phyloP scores from a whole-genome alignment of 1,140 invertebrate species.

The Drosophila yakuba region DNA sequence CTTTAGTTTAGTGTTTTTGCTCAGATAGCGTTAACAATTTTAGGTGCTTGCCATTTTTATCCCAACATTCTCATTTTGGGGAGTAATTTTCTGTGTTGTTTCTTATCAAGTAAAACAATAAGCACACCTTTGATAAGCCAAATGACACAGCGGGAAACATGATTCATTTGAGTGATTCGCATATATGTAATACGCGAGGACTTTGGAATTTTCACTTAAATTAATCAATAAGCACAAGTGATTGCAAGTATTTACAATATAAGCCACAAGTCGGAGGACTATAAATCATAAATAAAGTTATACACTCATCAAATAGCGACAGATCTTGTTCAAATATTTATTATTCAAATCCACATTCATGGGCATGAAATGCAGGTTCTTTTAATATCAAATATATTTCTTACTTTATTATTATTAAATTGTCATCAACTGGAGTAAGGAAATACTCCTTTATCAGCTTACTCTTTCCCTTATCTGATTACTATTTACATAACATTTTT shows the following conservation, averaged over 20 bases:
- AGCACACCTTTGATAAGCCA: constrained; percentile 24
- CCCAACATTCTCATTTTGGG: constrained; percentile 19
- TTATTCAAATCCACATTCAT: not conserved
- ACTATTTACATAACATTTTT: constrained; percentile 49
- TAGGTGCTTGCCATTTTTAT: constrained; percentile 15
- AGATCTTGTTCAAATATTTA: not conserved
- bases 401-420: too few species aligned
- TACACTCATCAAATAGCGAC: not conserved
- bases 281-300: too few species aligned
- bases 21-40: constrained; percentile 17
- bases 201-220: constrained; percentile 14
- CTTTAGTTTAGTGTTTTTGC: constrained; percentile 7
- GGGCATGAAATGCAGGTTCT: too few species aligned
- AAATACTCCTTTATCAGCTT: constrained; percentile 10
- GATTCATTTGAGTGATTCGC: constrained; percentile 29
- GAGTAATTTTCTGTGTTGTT: constrained; percentile 46
- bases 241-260: not conserved
- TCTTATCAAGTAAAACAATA: constrained; percentile 26
- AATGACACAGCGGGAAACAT: constrained; percentile 22
- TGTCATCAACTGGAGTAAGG: not conserved
- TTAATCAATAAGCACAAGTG: constrained; percentile 1
- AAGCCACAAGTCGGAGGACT: too few species aligned
- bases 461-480: constrained; percentile 14
- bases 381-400: too few species aligned
- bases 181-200: not conserved